Conservation (phyloP, 2,797 vertebrate species). For the Paguma larvata region DNA sequence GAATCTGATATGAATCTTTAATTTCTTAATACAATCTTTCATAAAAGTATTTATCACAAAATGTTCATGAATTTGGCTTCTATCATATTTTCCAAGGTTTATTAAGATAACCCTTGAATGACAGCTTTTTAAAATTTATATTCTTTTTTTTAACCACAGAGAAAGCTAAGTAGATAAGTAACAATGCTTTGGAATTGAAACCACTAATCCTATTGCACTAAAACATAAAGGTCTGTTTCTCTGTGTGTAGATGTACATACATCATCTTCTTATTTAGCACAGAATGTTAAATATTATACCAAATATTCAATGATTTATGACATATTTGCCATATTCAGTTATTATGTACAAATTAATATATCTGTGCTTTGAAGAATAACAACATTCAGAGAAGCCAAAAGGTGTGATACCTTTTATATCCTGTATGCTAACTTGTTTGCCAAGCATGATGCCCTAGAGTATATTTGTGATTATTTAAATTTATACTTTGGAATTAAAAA, state of each 20-base stretch:
- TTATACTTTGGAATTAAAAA: not conserved
- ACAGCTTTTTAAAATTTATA: not conserved
- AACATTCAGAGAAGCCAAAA: slow-evolving; percentile 1
- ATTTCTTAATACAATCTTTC: slow-evolving; percentile 71
- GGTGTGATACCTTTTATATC: not conserved
- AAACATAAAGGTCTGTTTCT: not conserved
- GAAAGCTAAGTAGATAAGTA: not conserved
- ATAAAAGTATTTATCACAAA: slow-evolving; percentile 62
- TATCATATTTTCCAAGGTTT: slow-evolving; percentile 49
- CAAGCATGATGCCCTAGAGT: not conserved
- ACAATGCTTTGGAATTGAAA: slow-evolving; percentile 3
- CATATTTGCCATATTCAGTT: not conserved
- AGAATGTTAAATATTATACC: not conserved
- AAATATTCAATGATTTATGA: not conserved
- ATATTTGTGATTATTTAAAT: not conserved
- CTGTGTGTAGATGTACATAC: not conserved
- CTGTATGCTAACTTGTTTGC: not conserved
- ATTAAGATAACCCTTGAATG: slow-evolving; percentile 67
- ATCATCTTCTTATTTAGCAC: not conserved
- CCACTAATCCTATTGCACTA: not conserved
- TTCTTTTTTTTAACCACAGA: not conserved
- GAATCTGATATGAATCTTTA: slow-evolving; percentile 77
- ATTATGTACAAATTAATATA: not conserved
- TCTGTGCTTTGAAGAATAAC: slow-evolving; percentile 35
- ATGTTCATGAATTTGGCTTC: slow-evolving; percentile 57